Percentiles rank a stretch among this genome's conserved stretches.
These are phyloP conservation scores for Entelurus aequoreus DNA, from an alignment of 2,113 vertebrate genomes.

Conservation along the genomic window DNA sequence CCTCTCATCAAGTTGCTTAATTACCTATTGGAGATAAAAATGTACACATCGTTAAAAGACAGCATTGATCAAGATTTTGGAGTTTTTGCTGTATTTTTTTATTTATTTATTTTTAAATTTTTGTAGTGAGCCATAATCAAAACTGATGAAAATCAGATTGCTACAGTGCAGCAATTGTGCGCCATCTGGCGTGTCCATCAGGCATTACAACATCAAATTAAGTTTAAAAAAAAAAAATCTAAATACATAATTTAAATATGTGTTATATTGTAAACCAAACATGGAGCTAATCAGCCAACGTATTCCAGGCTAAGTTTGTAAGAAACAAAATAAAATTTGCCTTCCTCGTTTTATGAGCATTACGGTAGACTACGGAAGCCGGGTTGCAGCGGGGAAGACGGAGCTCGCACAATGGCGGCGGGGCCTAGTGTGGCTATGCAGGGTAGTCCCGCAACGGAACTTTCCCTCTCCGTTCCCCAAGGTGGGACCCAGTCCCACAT, in stretches of 20 bases:
- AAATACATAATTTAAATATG: too few relatives aligned
- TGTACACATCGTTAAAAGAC: constrained; percentile 10
- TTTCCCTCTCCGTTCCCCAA: constrained; percentile 45
- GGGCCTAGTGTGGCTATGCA: constrained; percentile 58
- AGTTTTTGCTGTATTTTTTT: too few relatives aligned
- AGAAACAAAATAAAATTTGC: too few relatives aligned
- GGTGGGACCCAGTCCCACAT: constrained; percentile 34
- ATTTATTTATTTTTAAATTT: too few relatives aligned
- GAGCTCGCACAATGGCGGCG: constrained; percentile 57
- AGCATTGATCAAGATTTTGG: neutral
- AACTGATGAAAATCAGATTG: constrained; percentile 33
- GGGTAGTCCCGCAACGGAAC: constrained; percentile 70
- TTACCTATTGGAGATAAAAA: constrained; percentile 15
- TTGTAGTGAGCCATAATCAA: too few relatives aligned
- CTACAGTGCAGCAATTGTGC: constrained; percentile 41
- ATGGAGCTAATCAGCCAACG: too few relatives aligned
- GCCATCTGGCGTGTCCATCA: constrained; percentile 53
- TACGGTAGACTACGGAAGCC: constrained; percentile 46
- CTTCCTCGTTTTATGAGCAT: neutral
- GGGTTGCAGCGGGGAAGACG: constrained; percentile 10
- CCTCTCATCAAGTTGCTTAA: constrained; percentile 23
- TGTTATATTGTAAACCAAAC: too few relatives aligned
- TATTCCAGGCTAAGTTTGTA: too few relatives aligned
- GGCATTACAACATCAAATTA: neutral
- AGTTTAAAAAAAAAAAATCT: too few relatives aligned